phyloP scores from a whole-genome alignment of 2,888 invertebrate species.

The Celastrina argiolus region DNA sequence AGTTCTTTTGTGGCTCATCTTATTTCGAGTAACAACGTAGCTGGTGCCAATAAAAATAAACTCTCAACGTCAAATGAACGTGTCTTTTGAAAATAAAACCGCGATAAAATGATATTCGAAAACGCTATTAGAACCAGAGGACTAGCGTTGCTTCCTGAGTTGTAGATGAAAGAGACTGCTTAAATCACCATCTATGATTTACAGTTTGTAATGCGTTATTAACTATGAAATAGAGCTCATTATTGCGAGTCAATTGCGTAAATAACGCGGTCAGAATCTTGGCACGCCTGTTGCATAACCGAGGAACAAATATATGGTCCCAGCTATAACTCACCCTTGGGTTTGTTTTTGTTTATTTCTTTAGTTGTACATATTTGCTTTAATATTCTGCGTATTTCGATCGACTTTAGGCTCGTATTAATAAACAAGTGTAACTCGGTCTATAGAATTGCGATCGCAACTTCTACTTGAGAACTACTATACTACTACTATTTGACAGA shows the following conservation, averaged over 20 bases:
- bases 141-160: conserved; percentile 39
- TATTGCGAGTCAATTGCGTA: conserved; percentile 17
- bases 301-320: conserved; percentile 19
- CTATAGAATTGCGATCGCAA: too few species aligned
- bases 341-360: conserved; percentile 20
- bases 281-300: conserved; percentile 36
- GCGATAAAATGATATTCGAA: conserved; percentile 21
- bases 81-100: conserved; percentile 5
- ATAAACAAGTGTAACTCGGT: too few species aligned
- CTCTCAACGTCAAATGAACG: not conserved
- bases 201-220: not conserved
- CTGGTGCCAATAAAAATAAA: not conserved
- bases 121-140: conserved; percentile 28
- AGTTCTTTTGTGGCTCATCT: too few species aligned
- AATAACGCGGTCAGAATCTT: conserved; percentile 28
- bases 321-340: conserved; percentile 4
- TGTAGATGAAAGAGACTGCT: conserved; percentile 30
- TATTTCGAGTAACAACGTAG: too few species aligned
- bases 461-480: too few species aligned
- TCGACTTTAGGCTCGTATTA: too few species aligned
- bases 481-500: too few species aligned
- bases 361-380: not conserved
- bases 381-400: not conserved
- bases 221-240: conserved; percentile 8
- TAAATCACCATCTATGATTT: conserved; percentile 7